Evolutionary conservation across 2,113 vertebrate genomes (phyloP), one percentile per base, ranked within the genome.

Genomic region (Halcyon malimbica): DNA sequence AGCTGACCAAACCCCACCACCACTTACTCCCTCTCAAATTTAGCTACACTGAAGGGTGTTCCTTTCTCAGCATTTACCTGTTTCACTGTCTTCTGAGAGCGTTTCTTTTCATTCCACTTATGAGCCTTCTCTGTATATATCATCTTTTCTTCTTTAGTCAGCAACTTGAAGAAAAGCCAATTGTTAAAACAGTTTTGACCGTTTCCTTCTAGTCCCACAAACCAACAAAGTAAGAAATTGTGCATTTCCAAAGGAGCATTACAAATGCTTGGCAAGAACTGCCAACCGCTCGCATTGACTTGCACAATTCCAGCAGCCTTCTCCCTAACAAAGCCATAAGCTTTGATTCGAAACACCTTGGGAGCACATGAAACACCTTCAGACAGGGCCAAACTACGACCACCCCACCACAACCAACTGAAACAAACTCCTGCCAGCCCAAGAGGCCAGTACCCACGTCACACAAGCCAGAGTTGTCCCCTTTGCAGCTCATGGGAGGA

Each of bases 71-170:
- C 9, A 19, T n/a, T 95, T 92, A 98, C 98, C 98, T 97, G 87
- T 39, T 94, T 83, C 33, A 48, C 57, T 1, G 48, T 17, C 42
- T 89, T 81, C 74, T 67, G 71, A 10, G 37, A 3, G 7, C 24
- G 5, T 28, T 88, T 97, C 39, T 96, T 96, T 5, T 77, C 91
- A 33, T 90, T 98, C 97, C 94, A 97, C 11, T 94, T 87, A 20
- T 41, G 96, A 53, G 98, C 98, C 97, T 96, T 98, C 82, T 98
- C 97, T 19, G 54, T 11, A 14, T 98, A 98, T 13, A n/a, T 19
- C 16, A 91, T 87, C 90, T 96, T 98, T 60, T 98, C 96, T 13
- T 96, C 93, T 31, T 94, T 42, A 21, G 83, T 68, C 88, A 98
- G 87, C 39, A 95, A 81, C 98, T 98, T 46, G 15, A 83, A 81